Base-by-base conservation (phyloP, 37 sponge, comb jelly and placozoan genomes). In the Cliona cf. orientalis region DNA sequence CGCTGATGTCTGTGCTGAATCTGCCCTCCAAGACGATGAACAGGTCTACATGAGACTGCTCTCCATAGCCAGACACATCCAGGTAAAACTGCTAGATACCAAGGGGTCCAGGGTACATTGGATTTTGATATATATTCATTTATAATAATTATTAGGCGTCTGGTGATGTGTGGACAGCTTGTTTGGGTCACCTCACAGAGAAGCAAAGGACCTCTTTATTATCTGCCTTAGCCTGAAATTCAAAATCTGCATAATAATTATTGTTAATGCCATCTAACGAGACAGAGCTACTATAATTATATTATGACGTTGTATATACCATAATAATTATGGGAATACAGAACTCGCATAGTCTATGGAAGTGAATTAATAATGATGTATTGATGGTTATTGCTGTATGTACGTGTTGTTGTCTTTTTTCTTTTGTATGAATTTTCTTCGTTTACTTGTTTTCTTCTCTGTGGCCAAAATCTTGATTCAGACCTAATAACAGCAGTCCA, bases 21-120 rank as follows among this genome's bases (percentile, higher is more conserved):
- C 87, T 45, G 90, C 84, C 1, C 83, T 94, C 4, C 58, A 44
- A 22, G 84, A 79, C 46, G 74, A 77, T 28, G 42, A 76, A 23
- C 83, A 91, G 36, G 84, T 86, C 2, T 71, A 76, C 53, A 37
- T 83, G 34, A 76, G 91, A 64, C 80, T 97, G 28, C 72, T 90
- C 23, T 69, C 93, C 69, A 94, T 97, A 63, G 81, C 90, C 5
- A 91, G 86, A 84, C 97, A 94, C 49, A 80, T 97, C 19, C 91
- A 89, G 90, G 96, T 92, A 42, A 76, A 68, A n/a, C n/a, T n/a
- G n/a, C n/a, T n/a, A n/a, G n/a, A n/a, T n/a, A n/a, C n/a, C n/a
- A n/a, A n/a, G n/a, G n/a, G n/a, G n/a, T n/a, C n/a, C n/a, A 49
- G 17, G 55, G 55, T 49, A 49, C 55, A 49, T 67, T 36, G 68